Conservation (phyloP, 2,888 invertebrate species). For the Syrista parreyssii region DNA sequence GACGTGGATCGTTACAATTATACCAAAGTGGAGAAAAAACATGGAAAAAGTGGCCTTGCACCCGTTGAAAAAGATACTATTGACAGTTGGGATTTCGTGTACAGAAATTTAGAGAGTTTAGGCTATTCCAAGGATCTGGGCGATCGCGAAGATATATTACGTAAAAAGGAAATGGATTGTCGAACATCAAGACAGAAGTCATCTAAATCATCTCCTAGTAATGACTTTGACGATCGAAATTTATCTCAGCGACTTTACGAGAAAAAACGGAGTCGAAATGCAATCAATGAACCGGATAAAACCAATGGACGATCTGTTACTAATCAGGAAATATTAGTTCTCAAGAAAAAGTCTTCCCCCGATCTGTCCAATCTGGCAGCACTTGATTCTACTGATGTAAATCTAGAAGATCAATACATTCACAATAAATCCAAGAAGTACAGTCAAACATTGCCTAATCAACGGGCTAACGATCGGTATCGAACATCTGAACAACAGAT, state of each 20-base stretch:
- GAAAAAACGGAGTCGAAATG: background rate
- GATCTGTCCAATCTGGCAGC: constrained; percentile 42
- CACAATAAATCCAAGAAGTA: constrained; percentile 26
- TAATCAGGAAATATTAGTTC: constrained; percentile 29
- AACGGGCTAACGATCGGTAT: constrained; percentile 11
- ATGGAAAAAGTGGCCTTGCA: constrained; percentile 23
- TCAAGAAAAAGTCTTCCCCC: constrained; percentile 42
- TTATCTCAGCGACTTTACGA: background rate
- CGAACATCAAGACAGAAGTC: constrained; percentile 19
- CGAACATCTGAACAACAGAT: constrained; percentile 22
- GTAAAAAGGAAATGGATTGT: constrained; percentile 48
- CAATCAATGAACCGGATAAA: constrained; percentile 1
- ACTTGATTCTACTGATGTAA: background rate
- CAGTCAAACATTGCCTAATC: constrained; percentile 37
- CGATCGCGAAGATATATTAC: constrained; percentile 74
- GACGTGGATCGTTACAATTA: constrained; percentile 32
- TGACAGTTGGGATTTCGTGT: constrained; percentile 86
- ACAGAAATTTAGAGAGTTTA: constrained; percentile 79
- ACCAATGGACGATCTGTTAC: constrained; percentile 35
- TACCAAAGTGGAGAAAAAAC: constrained; percentile 44
- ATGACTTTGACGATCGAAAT: background rate
- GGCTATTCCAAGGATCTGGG: constrained; percentile 76
- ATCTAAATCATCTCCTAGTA: constrained; percentile 7
- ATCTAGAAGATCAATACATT: constrained; percentile 4
- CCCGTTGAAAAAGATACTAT: constrained; percentile 60